Conservation (phyloP, 2,797 vertebrate species). For the Enteromius trimaculatus region DNA sequence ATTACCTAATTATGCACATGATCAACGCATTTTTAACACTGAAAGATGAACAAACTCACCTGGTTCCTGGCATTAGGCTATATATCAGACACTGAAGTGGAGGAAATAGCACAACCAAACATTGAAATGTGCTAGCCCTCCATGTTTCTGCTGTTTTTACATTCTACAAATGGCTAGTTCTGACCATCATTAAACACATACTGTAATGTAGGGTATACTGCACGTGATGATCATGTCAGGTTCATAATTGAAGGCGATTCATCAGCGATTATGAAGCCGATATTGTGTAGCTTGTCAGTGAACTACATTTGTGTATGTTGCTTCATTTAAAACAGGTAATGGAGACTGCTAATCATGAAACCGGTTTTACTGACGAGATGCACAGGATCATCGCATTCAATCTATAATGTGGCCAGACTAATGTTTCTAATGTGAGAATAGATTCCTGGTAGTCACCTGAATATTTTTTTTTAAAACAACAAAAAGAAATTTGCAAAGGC, state of each 20-base stretch:
- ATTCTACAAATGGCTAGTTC: neutral
- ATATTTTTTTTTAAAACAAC: neutral
- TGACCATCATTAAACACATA: neutral
- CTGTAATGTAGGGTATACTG: too few relatives aligned
- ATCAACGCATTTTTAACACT: neutral
- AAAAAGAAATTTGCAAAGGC: neutral
- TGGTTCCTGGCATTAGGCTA: neutral
- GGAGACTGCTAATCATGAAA: too few relatives aligned
- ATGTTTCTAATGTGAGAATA: neutral
- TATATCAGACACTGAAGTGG: neutral
- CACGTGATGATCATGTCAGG: too few relatives aligned
- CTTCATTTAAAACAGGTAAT: too few relatives aligned
- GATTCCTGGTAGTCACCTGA: neutral
- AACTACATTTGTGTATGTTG: too few relatives aligned
- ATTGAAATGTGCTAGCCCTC: neutral
- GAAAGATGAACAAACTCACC: neutral
- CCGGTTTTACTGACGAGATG: too few relatives aligned
- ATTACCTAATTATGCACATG: neutral
- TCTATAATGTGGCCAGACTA: too few relatives aligned
- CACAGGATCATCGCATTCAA: too few relatives aligned
- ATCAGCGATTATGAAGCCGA: too few relatives aligned
- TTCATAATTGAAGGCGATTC: too few relatives aligned
- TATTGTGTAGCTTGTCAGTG: too few relatives aligned
- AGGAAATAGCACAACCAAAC: neutral
- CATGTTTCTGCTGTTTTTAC: neutral